A percentile compares a stretch with the other conserved stretches of the same genome.
phyloP scores from a whole-genome alignment of 2,888 invertebrate species.

The Polyommatus iphigenia region DNA sequence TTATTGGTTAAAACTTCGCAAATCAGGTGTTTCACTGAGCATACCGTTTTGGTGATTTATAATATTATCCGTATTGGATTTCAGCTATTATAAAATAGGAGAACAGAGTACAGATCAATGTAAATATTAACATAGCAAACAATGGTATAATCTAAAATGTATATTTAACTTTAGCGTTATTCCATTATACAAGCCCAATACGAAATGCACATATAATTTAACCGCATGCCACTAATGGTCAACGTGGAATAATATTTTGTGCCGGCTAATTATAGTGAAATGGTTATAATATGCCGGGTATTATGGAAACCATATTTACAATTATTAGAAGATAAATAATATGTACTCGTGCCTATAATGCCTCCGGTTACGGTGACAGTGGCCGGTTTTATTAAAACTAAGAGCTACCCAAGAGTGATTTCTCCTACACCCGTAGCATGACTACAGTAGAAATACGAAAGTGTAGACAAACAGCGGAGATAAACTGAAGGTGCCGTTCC shows the following conservation, averaged over 20 bases:
- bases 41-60: too few species aligned
- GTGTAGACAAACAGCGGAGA: too few species aligned
- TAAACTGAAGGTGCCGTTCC: too few species aligned
- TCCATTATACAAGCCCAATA: conserved; percentile 14
- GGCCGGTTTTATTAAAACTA: too few species aligned
- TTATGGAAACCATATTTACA: background rate
- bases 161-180: background rate
- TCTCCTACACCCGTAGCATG: too few species aligned
- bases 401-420: too few species aligned
- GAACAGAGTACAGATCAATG: background rate
- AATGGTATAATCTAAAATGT: conserved; percentile 2
- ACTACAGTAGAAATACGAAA: too few species aligned
- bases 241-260: conserved; percentile 33
- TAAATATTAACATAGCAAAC: background rate
- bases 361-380: too few species aligned
- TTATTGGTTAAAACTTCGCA: background rate
- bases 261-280: conserved; percentile 31
- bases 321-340: background rate
- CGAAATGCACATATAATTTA: conserved; percentile 36
- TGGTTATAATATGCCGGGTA: background rate
- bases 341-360: background rate
- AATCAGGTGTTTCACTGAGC: too few species aligned
- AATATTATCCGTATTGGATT: background rate
- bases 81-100: background rate
- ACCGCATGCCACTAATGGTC: conserved; percentile 37